A percentile compares a stretch with the other conserved stretches of the same genome.
These are phyloP conservation scores for Cosmia pyralina DNA, from an alignment of 2,888 invertebrate genomes.

Conservation along the genomic window DNA sequence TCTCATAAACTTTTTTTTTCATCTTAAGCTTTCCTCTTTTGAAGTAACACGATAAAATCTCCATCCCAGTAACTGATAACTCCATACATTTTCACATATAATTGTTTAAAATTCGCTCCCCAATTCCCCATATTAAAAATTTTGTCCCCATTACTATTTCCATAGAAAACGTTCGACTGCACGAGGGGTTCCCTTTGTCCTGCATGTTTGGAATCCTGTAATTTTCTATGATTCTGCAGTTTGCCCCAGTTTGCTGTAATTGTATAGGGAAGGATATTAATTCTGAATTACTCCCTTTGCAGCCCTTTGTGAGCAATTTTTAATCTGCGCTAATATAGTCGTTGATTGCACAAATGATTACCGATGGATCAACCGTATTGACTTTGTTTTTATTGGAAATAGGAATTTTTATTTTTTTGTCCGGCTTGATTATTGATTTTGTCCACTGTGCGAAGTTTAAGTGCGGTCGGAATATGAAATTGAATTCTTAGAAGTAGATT, in stretches of 20 bases:
- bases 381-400: slow-evolving; percentile 41
- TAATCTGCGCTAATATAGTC: slow-evolving; percentile 82
- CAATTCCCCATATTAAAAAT: slow-evolving; percentile 85
- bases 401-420: slow-evolving; percentile 10
- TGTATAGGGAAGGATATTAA: slow-evolving; percentile 81
- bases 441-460: slow-evolving; percentile 30
- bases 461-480: not conserved
- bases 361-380: slow-evolving; percentile 52
- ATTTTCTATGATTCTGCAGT: slow-evolving; percentile 88
- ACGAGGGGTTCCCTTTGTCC: slow-evolving; percentile 80
- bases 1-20: no score
- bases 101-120: slow-evolving; percentile 84
- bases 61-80: slow-evolving; percentile 28
- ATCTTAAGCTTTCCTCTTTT: not conserved
- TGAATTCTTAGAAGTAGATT: slow-evolving; percentile 24
- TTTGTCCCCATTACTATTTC: slow-evolving; percentile 84
- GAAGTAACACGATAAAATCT: slow-evolving; percentile 33
- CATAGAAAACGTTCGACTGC: slow-evolving; percentile 74
- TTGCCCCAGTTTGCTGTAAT: slow-evolving; percentile 83
- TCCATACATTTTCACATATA: slow-evolving; percentile 63
- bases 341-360: slow-evolving; percentile 69
- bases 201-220: slow-evolving; percentile 85
- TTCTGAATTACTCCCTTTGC: slow-evolving; percentile 80
- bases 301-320: slow-evolving; percentile 81
- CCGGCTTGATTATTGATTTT: not conserved